Evolutionary conservation across 2,888 invertebrate genomes (phyloP), one percentile per base, ranked within the genome.

Genomic region (Papilio demoleus): DNA sequence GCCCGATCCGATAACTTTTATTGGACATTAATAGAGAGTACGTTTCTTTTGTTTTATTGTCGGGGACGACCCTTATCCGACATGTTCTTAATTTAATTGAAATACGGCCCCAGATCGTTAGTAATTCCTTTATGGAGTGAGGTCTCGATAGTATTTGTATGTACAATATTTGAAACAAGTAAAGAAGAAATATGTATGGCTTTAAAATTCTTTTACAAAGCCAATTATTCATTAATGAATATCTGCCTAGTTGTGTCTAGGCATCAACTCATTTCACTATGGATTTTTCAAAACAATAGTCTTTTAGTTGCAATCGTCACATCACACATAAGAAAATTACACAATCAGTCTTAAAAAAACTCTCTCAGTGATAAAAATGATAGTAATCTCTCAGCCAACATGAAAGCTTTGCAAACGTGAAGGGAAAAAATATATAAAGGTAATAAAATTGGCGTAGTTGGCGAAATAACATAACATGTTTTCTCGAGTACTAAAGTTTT

Each of bases 1-100:
- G 77, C 78, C 68, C 75, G 77, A 79, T 78, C 75, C 77, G 77
- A 83, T 83, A 79, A 78, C 77, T 80, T 84, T 81, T 81, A 81
- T 81, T 78, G 76, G 75, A 77, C 76, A 76, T 80, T 81, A 82
- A 79, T 78, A 74, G 76, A 74, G 73, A 45, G 17, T 74, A 69
- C 65, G 70, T 67, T 71, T 70, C 66, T 70, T 65, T 65, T 65
- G 61, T 69, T 69, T 69, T 69, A 69, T 69, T 40, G 42, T 11
- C 31, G n/a, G 61, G 65, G 50, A 36, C 61, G 56, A 69, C 45
- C 45, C 59, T 6, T 36, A 42, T 12, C 17, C 36, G 45, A 56
- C 22, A 63, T 63, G 34, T 58, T 62, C 56, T 34, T 58, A 9
- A 36, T 68, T 64, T 47, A 64, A 64, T 64, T 58, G 58, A 61